Percentiles rank a stretch among this genome's conserved stretches.
Evolutionary conservation across 2,113 vertebrate genomes (phyloP).

Genomic region (Heteronetta atricapilla): DNA sequence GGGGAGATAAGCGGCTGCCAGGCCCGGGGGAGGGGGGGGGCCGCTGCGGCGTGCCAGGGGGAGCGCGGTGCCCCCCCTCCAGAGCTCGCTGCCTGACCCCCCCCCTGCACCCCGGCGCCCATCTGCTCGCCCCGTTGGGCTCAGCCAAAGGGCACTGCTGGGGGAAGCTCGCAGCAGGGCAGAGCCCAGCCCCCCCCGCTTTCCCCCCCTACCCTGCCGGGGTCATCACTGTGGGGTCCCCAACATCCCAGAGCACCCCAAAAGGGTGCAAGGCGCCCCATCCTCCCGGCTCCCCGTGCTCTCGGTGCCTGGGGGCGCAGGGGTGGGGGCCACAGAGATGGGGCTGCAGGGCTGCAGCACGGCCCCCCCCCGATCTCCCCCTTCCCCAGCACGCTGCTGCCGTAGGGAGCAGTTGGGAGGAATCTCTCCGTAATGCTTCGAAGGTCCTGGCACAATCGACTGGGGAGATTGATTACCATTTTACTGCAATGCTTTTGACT

Average conservation of each 20-base stretch:
- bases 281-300: neutral
- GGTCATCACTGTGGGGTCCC: rapidly evolving
- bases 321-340: neutral
- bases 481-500: slow-evolving; percentile 74
- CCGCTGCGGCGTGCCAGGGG: rapidly evolving
- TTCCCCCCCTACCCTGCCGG: neutral
- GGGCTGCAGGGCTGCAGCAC: too few species aligned
- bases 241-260: neutral
- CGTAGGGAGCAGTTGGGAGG: neutral
- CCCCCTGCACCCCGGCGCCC: too few species aligned
- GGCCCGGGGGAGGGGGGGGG: neutral
- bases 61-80: neutral
- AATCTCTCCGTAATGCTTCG: slow-evolving; percentile 30
- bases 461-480: slow-evolving; percentile 72
- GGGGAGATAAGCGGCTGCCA: slow-evolving; percentile 52
- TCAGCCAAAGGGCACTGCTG: neutral
- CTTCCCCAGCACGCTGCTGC: neutral
- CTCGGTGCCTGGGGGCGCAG: neutral
- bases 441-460: slow-evolving; percentile 58
- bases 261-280: too few species aligned
- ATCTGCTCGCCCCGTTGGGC: neutral
- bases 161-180: neutral
- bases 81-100: neutral
- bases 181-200: neutral
- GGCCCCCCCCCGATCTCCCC: neutral